phyloP scores from a whole-genome alignment of 2,113 vertebrate species.

The Bucco capensis region DNA sequence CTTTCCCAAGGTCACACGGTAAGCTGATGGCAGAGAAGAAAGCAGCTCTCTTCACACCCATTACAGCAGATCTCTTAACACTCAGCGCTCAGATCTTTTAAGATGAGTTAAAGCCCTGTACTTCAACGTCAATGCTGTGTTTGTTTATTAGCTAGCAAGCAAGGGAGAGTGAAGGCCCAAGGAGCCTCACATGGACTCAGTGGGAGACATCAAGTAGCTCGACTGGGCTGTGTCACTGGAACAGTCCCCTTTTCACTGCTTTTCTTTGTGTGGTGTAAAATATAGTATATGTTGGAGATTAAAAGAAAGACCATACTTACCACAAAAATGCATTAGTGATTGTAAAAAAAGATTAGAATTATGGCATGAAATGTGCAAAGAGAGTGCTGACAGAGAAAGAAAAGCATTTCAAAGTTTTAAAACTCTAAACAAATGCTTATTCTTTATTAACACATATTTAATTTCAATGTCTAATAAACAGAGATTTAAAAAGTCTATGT shows the following conservation, averaged over 20 bases:
- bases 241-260: not conserved
- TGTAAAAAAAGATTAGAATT: not conserved
- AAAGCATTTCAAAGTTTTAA: not conserved
- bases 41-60: not conserved
- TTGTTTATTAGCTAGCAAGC: not conserved
- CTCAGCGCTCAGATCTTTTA: not conserved
- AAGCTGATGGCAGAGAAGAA: not conserved
- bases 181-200: not conserved
- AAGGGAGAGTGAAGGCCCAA: not conserved
- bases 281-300: not conserved
- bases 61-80: not conserved
- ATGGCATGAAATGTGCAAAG: not conserved
- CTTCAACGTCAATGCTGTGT: not conserved
- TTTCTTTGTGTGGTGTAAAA: not conserved
- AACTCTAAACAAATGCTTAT: not conserved
- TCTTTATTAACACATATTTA: not conserved
- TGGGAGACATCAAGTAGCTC: not conserved
- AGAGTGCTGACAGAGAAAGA: not conserved
- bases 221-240: not conserved
- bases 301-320: not conserved
- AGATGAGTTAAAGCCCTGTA: not conserved
- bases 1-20: not conserved
- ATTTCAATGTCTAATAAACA: not conserved
- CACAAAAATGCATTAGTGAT: not conserved
- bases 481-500: not conserved